Base-by-base conservation (phyloP, 2,113 vertebrate species). In the Baryphthengus martii region DNA sequence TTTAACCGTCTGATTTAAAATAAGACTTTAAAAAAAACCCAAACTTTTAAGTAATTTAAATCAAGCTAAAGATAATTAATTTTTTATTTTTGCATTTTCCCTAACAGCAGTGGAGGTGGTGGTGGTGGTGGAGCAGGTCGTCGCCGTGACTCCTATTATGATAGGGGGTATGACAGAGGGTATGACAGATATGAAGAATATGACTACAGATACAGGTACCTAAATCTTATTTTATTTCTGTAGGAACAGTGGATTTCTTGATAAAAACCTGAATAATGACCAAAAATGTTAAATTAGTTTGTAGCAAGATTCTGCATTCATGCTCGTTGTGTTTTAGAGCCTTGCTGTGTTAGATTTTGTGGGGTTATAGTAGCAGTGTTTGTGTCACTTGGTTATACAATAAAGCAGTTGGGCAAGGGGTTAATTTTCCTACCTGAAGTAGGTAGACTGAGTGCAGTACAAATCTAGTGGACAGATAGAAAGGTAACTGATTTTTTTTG, bases 181-280 rank as follows among this genome's bases (percentile, higher is more conserved):
- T 99, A 99, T 79, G 99, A 99, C 95, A 98, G 99, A 98, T 99
- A 99, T 0, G 99, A 99, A 40, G 99, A 99, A 91, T 99, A 99
- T 37, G 99, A 99, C 95, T 99, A 99, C 85, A 98, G 98, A 93
- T 99, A 99, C 97, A 99, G 99, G 98, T 99, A 98, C 92, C 66
- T 40, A 12, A 76, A 91, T 58, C 42, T 63, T 18, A 45, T 50
- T 95, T 84, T 68, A n/a, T 56, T 56, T 77, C 25, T 93, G 10
- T 59, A 49, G 37, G 49, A 86, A 31, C 20, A n/a, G 40, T 50
- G 52, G 11, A 31, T 80, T 85, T 88, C 4, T 44, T 44, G n/a
- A n/a, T n/a, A n/a, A n/a, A n/a, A n/a, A n/a, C n/a, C n/a, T n/a
- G n/a, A n/a, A n/a, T n/a, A n/a, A n/a, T n/a, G n/a, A 18, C 28